Conservation (phyloP, 2,888 invertebrate species). For the Brachypalpus laphriformis region DNA sequence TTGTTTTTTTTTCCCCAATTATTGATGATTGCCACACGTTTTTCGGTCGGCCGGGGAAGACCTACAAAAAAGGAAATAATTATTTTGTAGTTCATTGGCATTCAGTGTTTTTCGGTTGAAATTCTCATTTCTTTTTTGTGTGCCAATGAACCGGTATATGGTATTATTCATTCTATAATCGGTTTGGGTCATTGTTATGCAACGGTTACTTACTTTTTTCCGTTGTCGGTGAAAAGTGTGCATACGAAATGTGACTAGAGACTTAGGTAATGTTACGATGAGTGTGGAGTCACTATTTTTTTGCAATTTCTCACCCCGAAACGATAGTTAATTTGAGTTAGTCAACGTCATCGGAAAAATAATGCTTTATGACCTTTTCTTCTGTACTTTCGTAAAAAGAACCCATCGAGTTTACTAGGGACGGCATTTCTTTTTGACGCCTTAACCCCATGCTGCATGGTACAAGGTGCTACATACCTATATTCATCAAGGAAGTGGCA, state of each 20-base stretch:
- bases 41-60: constrained; percentile 5
- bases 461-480: too few relatives aligned
- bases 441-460: too few relatives aligned
- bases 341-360: not conserved
- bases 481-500: too few relatives aligned
- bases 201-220: not conserved
- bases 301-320: not conserved
- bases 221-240: not conserved
- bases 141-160: constrained; percentile 31
- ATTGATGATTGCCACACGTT: constrained; percentile 30
- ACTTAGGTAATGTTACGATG: not conserved
- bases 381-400: not conserved
- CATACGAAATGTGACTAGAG: not conserved
- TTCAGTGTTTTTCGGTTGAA: not conserved
- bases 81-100: constrained; percentile 43
- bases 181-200: constrained; percentile 39
- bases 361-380: not conserved
- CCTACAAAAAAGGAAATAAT: constrained; percentile 28
- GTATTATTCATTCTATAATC: not conserved
- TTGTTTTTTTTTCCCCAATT: not conserved
- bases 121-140: not conserved
- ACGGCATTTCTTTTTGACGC: too few relatives aligned
- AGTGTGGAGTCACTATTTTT: not conserved
- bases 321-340: not conserved
- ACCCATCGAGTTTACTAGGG: too few relatives aligned